phyloP scores from a whole-genome alignment of 2,888 invertebrate species.

The Oligia strigilis region DNA sequence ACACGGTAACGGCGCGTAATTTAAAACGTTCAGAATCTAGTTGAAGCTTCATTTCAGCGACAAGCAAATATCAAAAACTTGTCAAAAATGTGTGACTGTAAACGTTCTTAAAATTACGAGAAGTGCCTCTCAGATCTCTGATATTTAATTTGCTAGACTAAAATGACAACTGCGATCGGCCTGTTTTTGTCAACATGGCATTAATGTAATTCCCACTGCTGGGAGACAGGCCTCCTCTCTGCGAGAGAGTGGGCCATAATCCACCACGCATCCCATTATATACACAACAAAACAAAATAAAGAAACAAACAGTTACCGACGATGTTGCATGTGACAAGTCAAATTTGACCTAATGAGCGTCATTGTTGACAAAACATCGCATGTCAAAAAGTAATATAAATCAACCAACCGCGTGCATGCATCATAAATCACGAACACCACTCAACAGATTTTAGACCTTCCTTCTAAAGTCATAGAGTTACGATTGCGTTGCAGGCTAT shows the following conservation, averaged over 20 bases:
- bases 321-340: slow-evolving; percentile 69
- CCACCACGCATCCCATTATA: neutral
- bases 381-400: slow-evolving; percentile 77
- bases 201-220: too few relatives aligned
- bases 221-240: too few relatives aligned
- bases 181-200: too few relatives aligned
- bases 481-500: slow-evolving; percentile 16
- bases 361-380: slow-evolving; percentile 76
- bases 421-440: slow-evolving; percentile 29
- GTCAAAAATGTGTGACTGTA: too few relatives aligned
- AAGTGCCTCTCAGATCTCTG: too few relatives aligned
- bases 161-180: neutral
- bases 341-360: slow-evolving; percentile 74
- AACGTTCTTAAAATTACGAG: too few relatives aligned
- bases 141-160: neutral
- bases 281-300: slow-evolving; percentile 41
- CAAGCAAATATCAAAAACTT: too few relatives aligned
- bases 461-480: neutral
- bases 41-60: too few relatives aligned
- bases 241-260: too few relatives aligned
- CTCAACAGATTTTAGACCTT: slow-evolving; percentile 6
- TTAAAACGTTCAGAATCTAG: too few relatives aligned
- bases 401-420: slow-evolving; percentile 18
- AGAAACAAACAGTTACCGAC: slow-evolving; percentile 55
- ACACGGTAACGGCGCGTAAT: too few relatives aligned